A percentile compares a stretch with the other conserved stretches of the same genome.
Evolutionary conservation across 1,140 invertebrate species (phyloP).

Genomic region (Drosophila saltans): DNA sequence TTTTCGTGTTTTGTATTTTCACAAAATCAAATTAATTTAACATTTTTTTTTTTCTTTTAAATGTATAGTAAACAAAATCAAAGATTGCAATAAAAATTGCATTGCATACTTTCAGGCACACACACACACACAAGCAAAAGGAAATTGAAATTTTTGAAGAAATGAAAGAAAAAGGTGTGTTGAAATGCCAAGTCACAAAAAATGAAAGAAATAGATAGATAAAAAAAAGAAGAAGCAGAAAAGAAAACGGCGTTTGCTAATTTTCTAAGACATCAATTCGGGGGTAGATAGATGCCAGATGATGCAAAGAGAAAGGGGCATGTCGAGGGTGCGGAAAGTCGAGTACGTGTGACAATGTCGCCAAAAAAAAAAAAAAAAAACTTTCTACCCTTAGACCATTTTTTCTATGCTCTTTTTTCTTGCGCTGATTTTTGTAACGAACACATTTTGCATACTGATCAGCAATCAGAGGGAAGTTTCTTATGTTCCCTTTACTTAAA

Average conservation of each 20-base stretch:
- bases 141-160: not conserved
- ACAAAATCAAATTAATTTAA: slow-evolving; percentile 20
- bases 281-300: not conserved
- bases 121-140: not conserved
- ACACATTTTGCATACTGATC: slow-evolving; percentile 82
- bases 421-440: slow-evolving; percentile 77
- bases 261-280: slow-evolving; percentile 80
- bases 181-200: slow-evolving; percentile 49
- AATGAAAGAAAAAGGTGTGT: slow-evolving; percentile 39
- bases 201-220: slow-evolving; percentile 16
- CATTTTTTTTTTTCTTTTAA: slow-evolving; percentile 12
- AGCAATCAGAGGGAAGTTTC: slow-evolving; percentile 63
- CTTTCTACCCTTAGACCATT: slow-evolving; percentile 3
- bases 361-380: not conserved
- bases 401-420: slow-evolving; percentile 43
- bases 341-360: slow-evolving; percentile 72
- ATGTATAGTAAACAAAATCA: slow-evolving; percentile 54
- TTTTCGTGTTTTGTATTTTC: not conserved
- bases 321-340: slow-evolving; percentile 37
- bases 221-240: slow-evolving; percentile 3
- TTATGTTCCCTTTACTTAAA: slow-evolving; percentile 4
- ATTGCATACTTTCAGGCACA: slow-evolving; percentile 57
- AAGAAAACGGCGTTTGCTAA: slow-evolving; percentile 53
- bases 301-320: not conserved
- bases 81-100: slow-evolving; percentile 49